A percentile compares a stretch with the other conserved stretches of the same genome.
Conservation (phyloP, 2,888 invertebrate species). For the Mechanitis mazaeus region DNA sequence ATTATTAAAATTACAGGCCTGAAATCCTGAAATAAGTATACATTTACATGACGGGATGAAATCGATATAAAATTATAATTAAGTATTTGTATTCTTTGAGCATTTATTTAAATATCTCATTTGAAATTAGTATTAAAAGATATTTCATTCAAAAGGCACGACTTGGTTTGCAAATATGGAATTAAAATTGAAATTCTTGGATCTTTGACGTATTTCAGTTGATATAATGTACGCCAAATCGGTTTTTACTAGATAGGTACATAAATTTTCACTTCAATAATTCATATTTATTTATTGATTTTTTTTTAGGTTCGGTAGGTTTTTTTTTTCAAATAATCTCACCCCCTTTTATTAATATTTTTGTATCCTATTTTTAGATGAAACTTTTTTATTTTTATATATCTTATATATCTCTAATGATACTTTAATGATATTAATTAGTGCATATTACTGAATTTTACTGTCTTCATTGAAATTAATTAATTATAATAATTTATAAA, state of each 20-base stretch:
- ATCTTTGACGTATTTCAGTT: slow-evolving; percentile 39
- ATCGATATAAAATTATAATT: slow-evolving; percentile 13
- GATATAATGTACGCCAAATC: slow-evolving; percentile 21
- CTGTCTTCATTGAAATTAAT: no score
- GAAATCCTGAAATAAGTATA: neutral
- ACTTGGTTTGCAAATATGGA: slow-evolving; percentile 40
- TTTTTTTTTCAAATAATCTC: no score
- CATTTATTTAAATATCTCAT: slow-evolving; percentile 33
- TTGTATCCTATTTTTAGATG: no score
- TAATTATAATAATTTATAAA: no score
- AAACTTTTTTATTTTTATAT: no score
- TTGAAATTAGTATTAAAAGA: slow-evolving; percentile 38
- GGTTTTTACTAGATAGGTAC: slow-evolving; percentile 15
- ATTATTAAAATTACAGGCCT: neutral
- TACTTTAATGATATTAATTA: no score
- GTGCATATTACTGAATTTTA: no score
- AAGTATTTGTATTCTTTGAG: slow-evolving; percentile 13
- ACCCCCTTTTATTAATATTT: no score
- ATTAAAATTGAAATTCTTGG: slow-evolving; percentile 38
- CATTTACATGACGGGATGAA: neutral
- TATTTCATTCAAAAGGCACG: slow-evolving; percentile 39
- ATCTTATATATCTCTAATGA: no score
- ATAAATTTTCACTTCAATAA: neutral
- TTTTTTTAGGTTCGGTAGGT: neutral
- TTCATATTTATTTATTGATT: neutral